Evolutionary conservation across 2,113 vertebrate species (phyloP), one percentile per base, ranked within the genome.

Genomic region (Sapajus apella): DNA sequence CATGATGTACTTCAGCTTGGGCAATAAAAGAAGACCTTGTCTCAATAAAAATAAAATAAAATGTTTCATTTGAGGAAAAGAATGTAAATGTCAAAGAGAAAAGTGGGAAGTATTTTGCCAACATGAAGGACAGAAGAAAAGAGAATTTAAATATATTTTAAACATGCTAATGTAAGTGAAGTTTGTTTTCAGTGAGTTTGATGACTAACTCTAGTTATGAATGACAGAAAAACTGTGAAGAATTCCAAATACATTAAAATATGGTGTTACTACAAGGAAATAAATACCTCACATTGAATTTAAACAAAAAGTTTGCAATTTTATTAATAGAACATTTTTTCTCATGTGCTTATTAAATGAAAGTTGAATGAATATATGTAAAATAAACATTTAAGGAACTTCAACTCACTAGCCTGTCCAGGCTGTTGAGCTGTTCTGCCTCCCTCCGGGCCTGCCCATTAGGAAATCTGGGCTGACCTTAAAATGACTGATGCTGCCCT

Each of bases 71-170:
- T 88, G 40, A 61, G 25, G 40, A 50, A 77, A 88, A 73, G 80
- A 70, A 73, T 30, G 21, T 20, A 83, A 66, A 93, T 58, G 25
- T 81, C 66, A 76, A 95, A 81, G 43, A 81, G 81, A 72, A 92
- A 80, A 94, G 61, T 82, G 17, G 66, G 56, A 86, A 97, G 16
- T 89, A 91, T 93, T 91, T 97, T 91, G 79, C 12, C 79, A 96
- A 96, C 90, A 68, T 9, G n/a, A 96, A 87, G 47, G 50, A 30
- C 56, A 77, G 47, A 77, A 94, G 56, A 88, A 91, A 96, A 94
- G 81, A 56, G 72, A 72, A 77, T 72, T 77, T 87, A 86, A 93
- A 81, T 90, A 68, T 55, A 82, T 56, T 87, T 89, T 87, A 68
- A 90, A 23, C 80, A 95, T 17, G 20, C 23, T 37, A 47, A 75